Conservation (phyloP, 2,888 invertebrate species). For the Pachliopta kotzebuea region DNA sequence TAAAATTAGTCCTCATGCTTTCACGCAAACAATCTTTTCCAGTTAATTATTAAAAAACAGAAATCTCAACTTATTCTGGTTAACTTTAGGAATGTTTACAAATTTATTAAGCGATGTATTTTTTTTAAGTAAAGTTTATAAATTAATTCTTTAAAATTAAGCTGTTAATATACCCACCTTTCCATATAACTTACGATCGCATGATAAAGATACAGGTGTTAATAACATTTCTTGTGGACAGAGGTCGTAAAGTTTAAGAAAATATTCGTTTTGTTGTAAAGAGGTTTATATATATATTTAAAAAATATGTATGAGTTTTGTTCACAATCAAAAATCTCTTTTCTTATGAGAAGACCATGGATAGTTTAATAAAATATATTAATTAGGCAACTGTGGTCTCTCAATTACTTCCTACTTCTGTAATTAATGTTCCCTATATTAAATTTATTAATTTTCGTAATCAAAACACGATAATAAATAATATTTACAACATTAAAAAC, state of each 20-base stretch:
- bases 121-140: neutral
- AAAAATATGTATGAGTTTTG: no score
- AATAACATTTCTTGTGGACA: constrained; percentile 9
- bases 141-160: constrained; percentile 13
- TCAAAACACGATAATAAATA: no score
- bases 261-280: constrained; percentile 6
- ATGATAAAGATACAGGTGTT: constrained; percentile 24
- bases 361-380: no score
- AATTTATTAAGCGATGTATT: neutral
- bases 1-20: no score
- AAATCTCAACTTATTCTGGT: neutral
- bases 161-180: constrained; percentile 21
- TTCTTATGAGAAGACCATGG: no score
- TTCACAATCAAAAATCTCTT: no score
- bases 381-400: no score
- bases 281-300: neutral
- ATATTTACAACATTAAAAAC: no score
- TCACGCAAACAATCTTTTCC: no score
- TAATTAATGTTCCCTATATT: no score
- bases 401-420: no score
- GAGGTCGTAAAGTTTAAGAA: constrained; percentile 15
- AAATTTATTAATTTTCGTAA: no score
- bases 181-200: constrained; percentile 10
- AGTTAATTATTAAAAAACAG: neutral
- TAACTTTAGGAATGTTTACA: neutral